A percentile compares a stretch with the other conserved stretches of the same genome.
phyloP scores from a whole-genome alignment of 1,140 invertebrate species.

The Caerostris darwini region DNA sequence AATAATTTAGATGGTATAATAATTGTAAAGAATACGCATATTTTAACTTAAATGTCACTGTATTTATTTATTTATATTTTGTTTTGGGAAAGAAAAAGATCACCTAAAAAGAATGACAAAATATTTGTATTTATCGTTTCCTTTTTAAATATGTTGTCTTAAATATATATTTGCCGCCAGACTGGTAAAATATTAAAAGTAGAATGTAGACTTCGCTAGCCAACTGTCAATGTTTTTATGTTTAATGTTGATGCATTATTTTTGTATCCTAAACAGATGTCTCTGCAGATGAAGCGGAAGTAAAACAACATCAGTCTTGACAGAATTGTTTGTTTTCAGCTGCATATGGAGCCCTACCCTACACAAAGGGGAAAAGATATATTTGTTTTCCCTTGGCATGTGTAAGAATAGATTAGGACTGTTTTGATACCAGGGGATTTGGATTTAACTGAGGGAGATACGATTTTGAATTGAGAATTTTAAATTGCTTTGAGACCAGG shows the following conservation, averaged over 20 bases:
- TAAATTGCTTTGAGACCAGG: background rate
- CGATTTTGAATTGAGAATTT: background rate
- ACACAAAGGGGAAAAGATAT: background rate
- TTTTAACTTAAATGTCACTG: too few relatives aligned
- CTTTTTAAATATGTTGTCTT: background rate
- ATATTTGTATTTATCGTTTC: too few relatives aligned
- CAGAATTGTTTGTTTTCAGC: background rate
- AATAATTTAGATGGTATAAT: too few relatives aligned
- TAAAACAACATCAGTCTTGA: background rate
- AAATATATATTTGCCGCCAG: background rate
- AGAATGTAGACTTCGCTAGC: background rate
- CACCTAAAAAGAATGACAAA: too few relatives aligned
- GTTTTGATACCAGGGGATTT: background rate
- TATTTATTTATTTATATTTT: too few relatives aligned
- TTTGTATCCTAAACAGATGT: background rate
- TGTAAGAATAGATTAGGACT: background rate
- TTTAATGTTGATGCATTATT: background rate
- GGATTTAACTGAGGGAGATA: background rate
- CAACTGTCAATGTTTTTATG: background rate
- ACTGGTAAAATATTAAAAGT: background rate
- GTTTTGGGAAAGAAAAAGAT: too few relatives aligned
- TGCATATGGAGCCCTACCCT: background rate
- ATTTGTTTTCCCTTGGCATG: background rate
- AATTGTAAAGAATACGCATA: too few relatives aligned
- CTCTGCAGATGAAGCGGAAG: background rate